Evolutionary conservation across 2,113 vertebrate genomes (phyloP).

Genomic region (Tor tambroides): DNA sequence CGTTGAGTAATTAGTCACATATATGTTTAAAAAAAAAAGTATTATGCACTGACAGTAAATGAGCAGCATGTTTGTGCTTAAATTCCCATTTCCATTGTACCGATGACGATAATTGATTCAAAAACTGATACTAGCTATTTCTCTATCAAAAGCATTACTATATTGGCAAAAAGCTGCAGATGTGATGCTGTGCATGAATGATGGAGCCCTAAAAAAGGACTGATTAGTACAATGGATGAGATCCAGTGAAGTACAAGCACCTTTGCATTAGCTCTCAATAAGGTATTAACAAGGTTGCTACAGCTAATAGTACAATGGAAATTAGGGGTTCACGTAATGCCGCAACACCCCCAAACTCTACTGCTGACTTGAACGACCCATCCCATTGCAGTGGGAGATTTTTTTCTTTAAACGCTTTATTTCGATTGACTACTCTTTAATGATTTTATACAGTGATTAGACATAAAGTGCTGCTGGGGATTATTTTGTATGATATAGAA

Average conservation of each 20-base stretch:
- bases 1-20: slow-evolving; percentile 95
- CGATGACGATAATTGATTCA: slow-evolving; percentile 92
- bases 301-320: slow-evolving; percentile 89
- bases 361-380: slow-evolving; percentile 65
- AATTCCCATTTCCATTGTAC: slow-evolving; percentile 94
- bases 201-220: slow-evolving; percentile 86
- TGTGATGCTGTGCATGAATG: slow-evolving; percentile 91
- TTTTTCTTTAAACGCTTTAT: slow-evolving; percentile 65
- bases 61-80: slow-evolving; percentile 99
- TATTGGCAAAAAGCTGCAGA: slow-evolving; percentile 99
- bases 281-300: slow-evolving; percentile 93
- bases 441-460: slow-evolving; percentile 95
- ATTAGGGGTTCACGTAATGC: slow-evolving; percentile 73
- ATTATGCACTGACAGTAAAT: slow-evolving; percentile 93
- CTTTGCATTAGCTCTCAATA: slow-evolving; percentile 92
- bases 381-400: slow-evolving; percentile 32
- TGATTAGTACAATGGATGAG: slow-evolving; percentile 87
- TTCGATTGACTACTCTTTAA: slow-evolving; percentile 76
- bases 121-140: slow-evolving; percentile 97
- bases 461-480: slow-evolving; percentile 99
- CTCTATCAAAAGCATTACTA: slow-evolving; percentile 99
- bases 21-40: slow-evolving; percentile 89
- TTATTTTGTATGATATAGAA: slow-evolving; percentile 89
- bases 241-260: slow-evolving; percentile 88
- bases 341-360: slow-evolving; percentile 82